These are phyloP conservation scores for Eudasyphora cyanicolor DNA, from an alignment of 2,888 invertebrate genomes.

Conservation along the genomic window DNA sequence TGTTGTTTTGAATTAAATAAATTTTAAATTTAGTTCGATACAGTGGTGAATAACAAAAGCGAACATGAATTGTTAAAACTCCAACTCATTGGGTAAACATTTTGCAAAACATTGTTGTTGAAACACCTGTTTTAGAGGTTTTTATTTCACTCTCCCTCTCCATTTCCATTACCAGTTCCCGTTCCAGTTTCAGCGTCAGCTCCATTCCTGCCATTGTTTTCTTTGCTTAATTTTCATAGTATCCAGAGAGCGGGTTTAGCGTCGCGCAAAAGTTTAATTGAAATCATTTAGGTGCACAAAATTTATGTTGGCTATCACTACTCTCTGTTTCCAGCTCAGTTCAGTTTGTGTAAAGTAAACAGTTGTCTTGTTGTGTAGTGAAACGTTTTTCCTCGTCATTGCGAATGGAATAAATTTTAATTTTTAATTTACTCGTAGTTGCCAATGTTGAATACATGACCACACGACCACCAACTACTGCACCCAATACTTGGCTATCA, in stretches of 20 bases:
- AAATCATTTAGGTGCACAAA: slow-evolving; percentile 57
- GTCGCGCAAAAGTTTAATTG: slow-evolving; percentile 62
- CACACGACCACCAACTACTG: not conserved
- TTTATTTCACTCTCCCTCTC: not conserved
- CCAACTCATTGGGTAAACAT: slow-evolving; percentile 9
- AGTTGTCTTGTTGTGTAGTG: not conserved
- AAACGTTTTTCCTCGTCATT: slow-evolving; percentile 24
- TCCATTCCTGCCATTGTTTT: slow-evolving; percentile 8
- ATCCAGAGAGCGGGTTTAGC: too few species aligned
- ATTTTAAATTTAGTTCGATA: not conserved
- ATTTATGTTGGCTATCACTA: slow-evolving; percentile 21
- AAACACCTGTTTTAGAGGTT: slow-evolving; percentile 59
- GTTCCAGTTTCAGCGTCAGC: not conserved
- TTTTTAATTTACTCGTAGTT: slow-evolving; percentile 48
- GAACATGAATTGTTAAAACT: not conserved
- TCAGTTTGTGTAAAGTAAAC: not conserved
- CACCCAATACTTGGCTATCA: not conserved
- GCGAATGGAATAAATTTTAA: slow-evolving; percentile 62
- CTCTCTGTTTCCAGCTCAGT: not conserved
- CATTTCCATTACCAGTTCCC: slow-evolving; percentile 9
- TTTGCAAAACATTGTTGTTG: slow-evolving; percentile 40
- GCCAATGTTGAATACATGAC: not conserved
- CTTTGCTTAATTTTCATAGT: too few species aligned
- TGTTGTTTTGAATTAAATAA: not conserved
- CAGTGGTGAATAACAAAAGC: not conserved